phyloP scores from a whole-genome alignment of 2,797 vertebrate genomes.

The Zalophus californianus region DNA sequence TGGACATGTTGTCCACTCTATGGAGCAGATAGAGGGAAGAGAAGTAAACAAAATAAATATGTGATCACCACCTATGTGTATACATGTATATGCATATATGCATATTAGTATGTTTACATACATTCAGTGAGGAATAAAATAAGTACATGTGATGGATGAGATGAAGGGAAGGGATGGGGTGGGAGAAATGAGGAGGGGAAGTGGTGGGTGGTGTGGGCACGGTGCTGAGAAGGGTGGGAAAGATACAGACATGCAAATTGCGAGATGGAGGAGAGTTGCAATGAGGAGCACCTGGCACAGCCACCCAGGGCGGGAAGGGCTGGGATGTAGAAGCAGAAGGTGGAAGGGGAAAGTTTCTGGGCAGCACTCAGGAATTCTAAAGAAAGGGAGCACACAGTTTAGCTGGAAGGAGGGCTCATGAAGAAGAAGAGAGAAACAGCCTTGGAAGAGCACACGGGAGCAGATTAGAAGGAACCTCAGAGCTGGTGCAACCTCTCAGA shows the following conservation, averaged over 20 bases:
- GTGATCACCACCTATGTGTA: neutral
- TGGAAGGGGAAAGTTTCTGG: neutral
- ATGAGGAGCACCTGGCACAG: neutral
- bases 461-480: neutral
- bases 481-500: neutral
- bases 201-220: neutral
- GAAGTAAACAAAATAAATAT: neutral
- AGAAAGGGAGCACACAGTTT: neutral
- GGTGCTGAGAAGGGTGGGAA: neutral
- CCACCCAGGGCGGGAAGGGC: neutral
- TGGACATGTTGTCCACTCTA: neutral
- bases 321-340: neutral
- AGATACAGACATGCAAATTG: neutral
- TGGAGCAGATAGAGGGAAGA: neutral
- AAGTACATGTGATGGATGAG: neutral
- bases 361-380: neutral
- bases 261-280: neutral
- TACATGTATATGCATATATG: neutral
- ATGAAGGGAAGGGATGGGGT: neutral
- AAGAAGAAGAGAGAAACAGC: neutral
- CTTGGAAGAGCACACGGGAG: neutral
- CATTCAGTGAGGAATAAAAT: neutral
- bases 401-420: neutral
- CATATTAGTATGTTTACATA: neutral
- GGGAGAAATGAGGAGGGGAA: neutral